Base-by-base conservation (phyloP, 2,113 vertebrate genomes). In the Trichomycterus rosablanca region DNA sequence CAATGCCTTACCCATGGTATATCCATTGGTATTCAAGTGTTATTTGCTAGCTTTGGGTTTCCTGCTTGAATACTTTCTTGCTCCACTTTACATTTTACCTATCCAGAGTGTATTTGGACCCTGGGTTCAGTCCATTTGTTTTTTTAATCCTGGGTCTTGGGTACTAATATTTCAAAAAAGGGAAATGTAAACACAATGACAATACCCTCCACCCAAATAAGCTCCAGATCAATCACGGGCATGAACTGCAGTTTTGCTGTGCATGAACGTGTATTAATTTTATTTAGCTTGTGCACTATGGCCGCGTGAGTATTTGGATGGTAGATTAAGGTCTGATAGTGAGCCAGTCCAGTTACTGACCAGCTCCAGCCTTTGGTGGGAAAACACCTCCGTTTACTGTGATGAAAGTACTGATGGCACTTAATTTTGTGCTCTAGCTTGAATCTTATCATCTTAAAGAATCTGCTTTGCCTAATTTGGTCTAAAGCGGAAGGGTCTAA, bases 371-470 rank as follows among this genome's bases (percentile, higher is more conserved):
- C 58, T 44, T 16, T 28, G 42, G 45, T 12, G 54, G 57, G 67
- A 74, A 48, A 64, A 53, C 50, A 48, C 14, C 59, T 62, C 52
- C 46, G 49, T 63, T 67, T 50, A 60, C 63, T 71, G 63, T 18
- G 34, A 71, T 54, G 51, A 57, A 50, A 67, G 68, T 55, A 68
- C 59, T 67, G 68, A 67, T 62, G 53, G 32, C 40, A 49, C 53
- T 54, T 24, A 20, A 45, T 49, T 42, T 58, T 63, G 52, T 61
- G 44, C 61, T 50, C 53, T 40, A 12, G 40, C 60, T 61, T 40
- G 30, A 68, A 68, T 74, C 39, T 72, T 52, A 63, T 67, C 63
- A 11, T n/a, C n/a, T n/a, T n/a, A n/a, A n/a, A n/a, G n/a, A n/a
- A n/a, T n/a, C n/a, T n/a, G n/a, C n/a, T n/a, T n/a, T n/a, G n/a